These are phyloP conservation scores for Celastrina argiolus DNA, from an alignment of 2,888 invertebrate species.

Conservation along the genomic window DNA sequence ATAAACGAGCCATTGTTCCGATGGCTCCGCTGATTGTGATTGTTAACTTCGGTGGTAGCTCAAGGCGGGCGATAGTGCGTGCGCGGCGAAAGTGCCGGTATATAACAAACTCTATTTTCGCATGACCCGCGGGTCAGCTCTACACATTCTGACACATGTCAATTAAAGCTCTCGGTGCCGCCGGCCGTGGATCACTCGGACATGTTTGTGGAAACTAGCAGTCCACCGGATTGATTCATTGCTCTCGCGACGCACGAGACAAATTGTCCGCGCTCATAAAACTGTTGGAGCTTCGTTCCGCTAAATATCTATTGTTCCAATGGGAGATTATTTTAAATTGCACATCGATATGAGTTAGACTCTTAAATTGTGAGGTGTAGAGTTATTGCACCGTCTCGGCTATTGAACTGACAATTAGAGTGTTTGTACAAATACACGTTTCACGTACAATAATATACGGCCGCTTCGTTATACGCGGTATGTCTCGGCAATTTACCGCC, in stretches of 20 bases:
- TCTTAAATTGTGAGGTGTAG: conserved; percentile 6
- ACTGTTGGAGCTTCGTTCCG: conserved; percentile 25
- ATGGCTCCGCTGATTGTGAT: conserved; percentile 30
- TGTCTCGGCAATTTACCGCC: conserved; percentile 69
- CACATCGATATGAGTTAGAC: background rate
- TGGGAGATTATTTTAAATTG: conserved; percentile 4
- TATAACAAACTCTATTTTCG: conserved; percentile 67
- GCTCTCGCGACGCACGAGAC: conserved; percentile 43
- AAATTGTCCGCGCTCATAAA: conserved; percentile 36
- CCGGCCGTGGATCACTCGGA: conserved; percentile 68
- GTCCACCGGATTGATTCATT: conserved; percentile 69
- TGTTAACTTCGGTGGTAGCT: conserved; percentile 32
- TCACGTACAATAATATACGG: conserved; percentile 51
- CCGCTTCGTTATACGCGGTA: conserved; percentile 64
- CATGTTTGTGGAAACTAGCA: conserved; percentile 72
- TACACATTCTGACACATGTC: conserved; percentile 75
- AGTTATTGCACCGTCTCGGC: background rate
- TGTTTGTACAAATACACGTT: conserved; percentile 43
- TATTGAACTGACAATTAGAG: conserved; percentile 54
- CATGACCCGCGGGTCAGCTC: conserved; percentile 69
- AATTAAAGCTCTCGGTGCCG: conserved; percentile 69
- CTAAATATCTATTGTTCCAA: background rate
- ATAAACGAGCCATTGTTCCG: conserved; percentile 28
- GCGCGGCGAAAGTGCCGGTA: conserved; percentile 65
- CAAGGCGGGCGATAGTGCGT: conserved; percentile 36